A percentile compares a stretch with the other conserved stretches of the same genome.
Evolutionary conservation across 2,113 vertebrate species (phyloP).

Genomic region (Lichenostomus cassidix): DNA sequence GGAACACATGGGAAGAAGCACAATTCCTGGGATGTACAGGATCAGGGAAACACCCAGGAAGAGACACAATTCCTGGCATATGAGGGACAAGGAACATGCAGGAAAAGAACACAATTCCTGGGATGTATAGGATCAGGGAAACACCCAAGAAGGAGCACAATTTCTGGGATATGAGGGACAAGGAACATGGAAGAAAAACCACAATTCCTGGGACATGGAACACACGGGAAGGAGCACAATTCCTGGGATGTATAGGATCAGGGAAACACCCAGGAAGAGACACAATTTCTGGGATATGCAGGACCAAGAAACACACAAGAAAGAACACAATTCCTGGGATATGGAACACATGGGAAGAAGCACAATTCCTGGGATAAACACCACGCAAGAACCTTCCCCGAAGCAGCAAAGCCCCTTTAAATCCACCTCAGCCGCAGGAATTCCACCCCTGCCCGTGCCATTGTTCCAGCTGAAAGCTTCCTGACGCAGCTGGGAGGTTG

Average conservation of each 20-base stretch:
- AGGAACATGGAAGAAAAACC: accelerated
- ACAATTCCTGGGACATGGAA: accelerated
- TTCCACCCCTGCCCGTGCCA: accelerated
- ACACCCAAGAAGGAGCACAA: background rate
- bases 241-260: too few species aligned
- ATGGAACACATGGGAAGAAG: background rate
- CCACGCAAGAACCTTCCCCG: background rate
- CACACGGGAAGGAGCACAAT: accelerated
- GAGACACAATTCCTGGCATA: too few species aligned
- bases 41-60: too few species aligned
- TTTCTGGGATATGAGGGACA: too few species aligned
- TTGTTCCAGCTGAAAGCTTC: background rate
- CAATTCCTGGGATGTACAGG: accelerated
- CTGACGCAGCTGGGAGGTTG: background rate
- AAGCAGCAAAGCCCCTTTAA: background rate
- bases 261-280: background rate
- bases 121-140: background rate
- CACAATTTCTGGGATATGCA: too few species aligned
- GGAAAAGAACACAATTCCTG: too few species aligned
- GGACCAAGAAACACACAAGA: accelerated
- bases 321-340: accelerated
- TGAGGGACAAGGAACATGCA: too few species aligned
- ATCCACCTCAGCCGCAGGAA: background rate
- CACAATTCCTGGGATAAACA: background rate
- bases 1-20: background rate